phyloP scores from a whole-genome alignment of 2,797 vertebrate genomes.

The Oryzias dopingdopingensis region DNA sequence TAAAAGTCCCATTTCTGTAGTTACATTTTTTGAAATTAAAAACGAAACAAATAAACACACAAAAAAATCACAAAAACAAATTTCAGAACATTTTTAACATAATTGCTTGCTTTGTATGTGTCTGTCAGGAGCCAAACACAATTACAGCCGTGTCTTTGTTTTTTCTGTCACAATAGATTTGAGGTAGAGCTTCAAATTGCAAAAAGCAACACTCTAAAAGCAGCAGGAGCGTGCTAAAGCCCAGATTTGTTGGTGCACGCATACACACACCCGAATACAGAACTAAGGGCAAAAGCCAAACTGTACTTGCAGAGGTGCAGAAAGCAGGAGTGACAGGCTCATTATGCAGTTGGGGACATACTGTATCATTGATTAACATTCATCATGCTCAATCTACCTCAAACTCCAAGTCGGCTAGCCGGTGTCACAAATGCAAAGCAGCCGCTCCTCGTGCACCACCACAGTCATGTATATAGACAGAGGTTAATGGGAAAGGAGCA shows the following conservation, averaged over 20 bases:
- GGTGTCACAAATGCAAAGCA: constrained; percentile 60
- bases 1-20: no score
- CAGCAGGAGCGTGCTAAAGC: constrained; percentile 32
- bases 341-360: constrained; percentile 67
- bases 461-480: constrained; percentile 57
- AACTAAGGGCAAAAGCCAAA: constrained; percentile 55
- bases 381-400: constrained; percentile 74
- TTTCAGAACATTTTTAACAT: no score
- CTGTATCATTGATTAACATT: constrained; percentile 76
- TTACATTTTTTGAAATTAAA: no score
- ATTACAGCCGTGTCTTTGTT: no score
- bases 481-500: constrained; percentile 70
- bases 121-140: no score
- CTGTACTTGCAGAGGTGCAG: constrained; percentile 54
- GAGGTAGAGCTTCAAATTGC: constrained; percentile 19
- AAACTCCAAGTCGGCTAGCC: constrained; percentile 42
- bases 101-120: no score
- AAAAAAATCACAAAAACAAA: no score
- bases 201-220: constrained; percentile 45
- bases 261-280: constrained; percentile 55
- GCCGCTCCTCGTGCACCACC: constrained; percentile 13
- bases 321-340: constrained; percentile 57
- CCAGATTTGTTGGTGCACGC: constrained; percentile 51
- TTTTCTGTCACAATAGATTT: no score
- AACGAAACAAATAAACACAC: no score